phyloP scores from a whole-genome alignment of 2,113 vertebrate species.

The Archilochus colubris region DNA sequence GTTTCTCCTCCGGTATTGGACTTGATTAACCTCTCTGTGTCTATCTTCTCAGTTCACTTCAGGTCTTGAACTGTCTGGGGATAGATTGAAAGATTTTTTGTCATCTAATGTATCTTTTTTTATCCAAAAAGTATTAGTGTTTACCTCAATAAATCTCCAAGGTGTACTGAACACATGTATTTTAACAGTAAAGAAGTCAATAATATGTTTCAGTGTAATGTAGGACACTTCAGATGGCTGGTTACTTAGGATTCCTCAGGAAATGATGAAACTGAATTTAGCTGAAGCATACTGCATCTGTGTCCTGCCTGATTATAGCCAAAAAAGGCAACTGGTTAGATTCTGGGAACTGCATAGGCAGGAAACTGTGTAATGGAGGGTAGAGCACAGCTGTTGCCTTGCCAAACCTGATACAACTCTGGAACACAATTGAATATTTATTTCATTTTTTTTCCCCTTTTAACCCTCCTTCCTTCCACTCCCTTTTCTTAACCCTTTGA shows the following conservation, averaged over 20 bases:
- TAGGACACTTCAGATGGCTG: slow-evolving; percentile 65
- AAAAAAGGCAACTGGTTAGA: slow-evolving; percentile 82
- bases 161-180: background rate
- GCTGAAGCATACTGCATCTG: slow-evolving; percentile 61
- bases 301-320: slow-evolving; percentile 78
- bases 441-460: background rate
- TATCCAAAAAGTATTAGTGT: background rate
- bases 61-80: background rate
- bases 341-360: slow-evolving; percentile 73
- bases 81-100: background rate
- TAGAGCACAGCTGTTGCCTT: slow-evolving; percentile 49
- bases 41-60: background rate
- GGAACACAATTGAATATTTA: slow-evolving; percentile 10
- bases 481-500: slow-evolving; percentile 24
- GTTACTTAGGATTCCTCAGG: slow-evolving; percentile 79
- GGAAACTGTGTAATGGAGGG: slow-evolving; percentile 70
- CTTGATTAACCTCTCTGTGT: background rate
- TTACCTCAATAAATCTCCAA: background rate
- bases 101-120: background rate
- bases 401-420: slow-evolving; percentile 54
- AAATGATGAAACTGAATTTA: slow-evolving; percentile 79
- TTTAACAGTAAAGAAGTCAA: background rate
- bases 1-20: background rate
- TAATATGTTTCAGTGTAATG: slow-evolving; percentile 35
- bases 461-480: background rate